phyloP scores from a whole-genome alignment of 1,140 invertebrate species.

The Formica selysi region DNA sequence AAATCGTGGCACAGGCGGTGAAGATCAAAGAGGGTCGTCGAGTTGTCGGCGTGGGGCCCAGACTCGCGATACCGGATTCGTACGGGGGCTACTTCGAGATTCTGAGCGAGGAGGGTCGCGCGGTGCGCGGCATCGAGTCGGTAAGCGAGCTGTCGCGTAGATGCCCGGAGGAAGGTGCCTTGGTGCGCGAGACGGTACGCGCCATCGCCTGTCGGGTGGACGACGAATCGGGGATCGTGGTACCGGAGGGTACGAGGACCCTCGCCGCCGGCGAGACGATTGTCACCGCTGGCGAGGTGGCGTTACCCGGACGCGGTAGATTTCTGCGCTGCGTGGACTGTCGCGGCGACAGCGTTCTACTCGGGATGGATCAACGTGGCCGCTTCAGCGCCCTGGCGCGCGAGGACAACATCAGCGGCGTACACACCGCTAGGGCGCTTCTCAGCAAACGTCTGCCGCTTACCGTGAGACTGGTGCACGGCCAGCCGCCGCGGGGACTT shows the following conservation, averaged over 20 bases:
- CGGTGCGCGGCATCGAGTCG: slow-evolving; percentile 95
- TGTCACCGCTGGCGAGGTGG: slow-evolving; percentile 90
- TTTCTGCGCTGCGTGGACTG: slow-evolving; percentile 95
- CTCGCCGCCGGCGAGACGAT: slow-evolving; percentile 91
- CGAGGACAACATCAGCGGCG: slow-evolving; percentile 96
- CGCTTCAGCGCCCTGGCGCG: slow-evolving; percentile 96
- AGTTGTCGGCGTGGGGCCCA: slow-evolving; percentile 92
- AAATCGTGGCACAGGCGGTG: slow-evolving; percentile 95
- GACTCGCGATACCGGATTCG: slow-evolving; percentile 95
- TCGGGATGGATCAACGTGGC: slow-evolving; percentile 94
- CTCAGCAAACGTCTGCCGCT: slow-evolving; percentile 95
- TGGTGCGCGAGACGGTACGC: slow-evolving; percentile 95
- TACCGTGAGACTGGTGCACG: slow-evolving; percentile 96
- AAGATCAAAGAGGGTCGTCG: slow-evolving; percentile 95
- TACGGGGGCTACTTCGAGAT: slow-evolving; percentile 98
- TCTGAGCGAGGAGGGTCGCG: slow-evolving; percentile 96
- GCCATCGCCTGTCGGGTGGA: slow-evolving; percentile 91
- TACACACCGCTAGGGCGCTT: slow-evolving; percentile 95
- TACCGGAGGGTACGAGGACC: slow-evolving; percentile 91
- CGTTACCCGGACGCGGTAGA: slow-evolving; percentile 89
- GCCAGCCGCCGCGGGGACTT: slow-evolving; percentile 92
- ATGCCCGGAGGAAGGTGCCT: slow-evolving; percentile 91
- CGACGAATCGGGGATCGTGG: slow-evolving; percentile 88
- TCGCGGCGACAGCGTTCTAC: slow-evolving; percentile 93
- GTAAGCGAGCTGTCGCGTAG: slow-evolving; percentile 93